Conservation (phyloP, 2,113 vertebrate genomes). For the Grammomys surdaster region DNA sequence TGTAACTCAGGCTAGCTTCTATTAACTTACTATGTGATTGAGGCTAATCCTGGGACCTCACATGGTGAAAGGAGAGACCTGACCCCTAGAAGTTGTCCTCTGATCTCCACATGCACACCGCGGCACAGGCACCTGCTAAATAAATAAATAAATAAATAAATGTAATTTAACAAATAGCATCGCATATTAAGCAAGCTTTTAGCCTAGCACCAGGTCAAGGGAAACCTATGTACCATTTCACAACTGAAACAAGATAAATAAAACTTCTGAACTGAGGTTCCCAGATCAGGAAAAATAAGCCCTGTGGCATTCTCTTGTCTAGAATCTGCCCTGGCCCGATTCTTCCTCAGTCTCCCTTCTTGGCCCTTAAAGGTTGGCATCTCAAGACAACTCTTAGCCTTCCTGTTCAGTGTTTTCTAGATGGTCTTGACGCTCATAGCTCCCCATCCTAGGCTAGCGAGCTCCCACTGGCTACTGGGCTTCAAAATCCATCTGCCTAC, state of each 20-base stretch:
- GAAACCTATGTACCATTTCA: not conserved
- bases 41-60: not conserved
- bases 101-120: not conserved
- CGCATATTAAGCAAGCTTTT: not conserved
- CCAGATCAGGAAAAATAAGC: not conserved
- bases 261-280: constrained; percentile 4
- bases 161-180: not conserved
- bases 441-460: not conserved
- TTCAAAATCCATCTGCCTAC: not conserved
- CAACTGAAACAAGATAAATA: not conserved
- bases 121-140: not conserved
- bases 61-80: not conserved
- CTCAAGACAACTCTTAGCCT: not conserved
- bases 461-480: not conserved
- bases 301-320: not conserved
- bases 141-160: not conserved
- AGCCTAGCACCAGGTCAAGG: not conserved
- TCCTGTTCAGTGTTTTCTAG: not conserved
- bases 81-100: not conserved
- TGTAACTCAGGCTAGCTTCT: not conserved
- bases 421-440: not conserved
- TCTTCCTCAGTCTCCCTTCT: not conserved
- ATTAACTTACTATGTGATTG: not conserved
- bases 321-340: not conserved
- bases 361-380: not conserved